Percentiles rank a stretch among this genome's conserved stretches.
These are phyloP conservation scores for Oryctes rhinoceros DNA, from an alignment of 1,140 invertebrate genomes.

Conservation along the genomic window DNA sequence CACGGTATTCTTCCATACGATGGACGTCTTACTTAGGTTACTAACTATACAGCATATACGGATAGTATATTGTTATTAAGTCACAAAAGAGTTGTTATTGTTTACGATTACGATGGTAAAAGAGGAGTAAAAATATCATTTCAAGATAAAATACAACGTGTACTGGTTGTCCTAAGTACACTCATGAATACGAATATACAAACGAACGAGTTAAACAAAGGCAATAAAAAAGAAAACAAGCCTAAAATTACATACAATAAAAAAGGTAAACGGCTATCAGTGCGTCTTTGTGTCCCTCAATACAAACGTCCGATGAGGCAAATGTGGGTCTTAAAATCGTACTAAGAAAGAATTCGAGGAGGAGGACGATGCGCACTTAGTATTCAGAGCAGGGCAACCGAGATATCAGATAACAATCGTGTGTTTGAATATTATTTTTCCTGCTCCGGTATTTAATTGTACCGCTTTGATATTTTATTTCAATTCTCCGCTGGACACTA, in stretches of 20 bases:
- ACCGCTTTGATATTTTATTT: slow-evolving; percentile 36
- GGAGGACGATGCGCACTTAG: slow-evolving; percentile 11
- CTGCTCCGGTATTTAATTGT: slow-evolving; percentile 35
- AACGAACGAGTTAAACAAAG: slow-evolving; percentile 28
- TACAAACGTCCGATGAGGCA: background rate
- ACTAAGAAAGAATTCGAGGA: slow-evolving; percentile 11
- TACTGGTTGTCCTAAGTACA: slow-evolving; percentile 2
- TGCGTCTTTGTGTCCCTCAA: slow-evolving; percentile 30
- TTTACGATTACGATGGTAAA: slow-evolving; percentile 32
- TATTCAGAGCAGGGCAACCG: slow-evolving; percentile 12
- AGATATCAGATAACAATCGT: slow-evolving; percentile 36
- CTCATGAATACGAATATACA: slow-evolving; percentile 14
- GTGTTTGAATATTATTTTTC: slow-evolving; percentile 37
- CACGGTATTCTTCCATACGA: background rate
- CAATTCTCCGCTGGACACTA: slow-evolving; percentile 25
- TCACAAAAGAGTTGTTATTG: slow-evolving; percentile 33
- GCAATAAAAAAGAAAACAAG: slow-evolving; percentile 30
- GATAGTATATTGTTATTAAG: slow-evolving; percentile 26
- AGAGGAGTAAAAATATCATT: slow-evolving; percentile 32
- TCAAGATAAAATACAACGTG: slow-evolving; percentile 22
- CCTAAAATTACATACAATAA: slow-evolving; percentile 32
- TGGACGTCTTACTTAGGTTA: slow-evolving; percentile 12
- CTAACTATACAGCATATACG: background rate
- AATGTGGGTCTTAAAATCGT: background rate
- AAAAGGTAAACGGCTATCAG: slow-evolving; percentile 31